Evolutionary conservation across 2,888 invertebrate genomes (phyloP).

Genomic region (Eilema griseolum): DNA sequence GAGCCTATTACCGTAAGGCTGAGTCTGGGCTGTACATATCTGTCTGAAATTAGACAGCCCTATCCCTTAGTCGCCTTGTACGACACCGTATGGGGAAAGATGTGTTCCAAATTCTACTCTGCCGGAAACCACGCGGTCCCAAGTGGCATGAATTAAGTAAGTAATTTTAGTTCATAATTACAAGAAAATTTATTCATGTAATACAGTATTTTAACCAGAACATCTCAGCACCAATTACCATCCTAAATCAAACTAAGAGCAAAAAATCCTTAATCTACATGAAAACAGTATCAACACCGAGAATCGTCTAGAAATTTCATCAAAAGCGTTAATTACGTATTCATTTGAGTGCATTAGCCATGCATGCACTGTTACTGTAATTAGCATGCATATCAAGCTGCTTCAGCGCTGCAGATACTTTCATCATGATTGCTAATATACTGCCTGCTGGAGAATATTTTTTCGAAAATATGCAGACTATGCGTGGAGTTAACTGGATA

Average conservation of each 20-base stretch:
- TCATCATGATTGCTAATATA: conserved; percentile 17
- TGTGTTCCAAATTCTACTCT: no score
- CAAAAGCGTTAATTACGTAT: conserved; percentile 18
- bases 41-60: no score
- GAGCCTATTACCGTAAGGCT: no score
- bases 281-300: neutral
- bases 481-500: neutral
- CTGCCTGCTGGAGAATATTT: conserved; percentile 8
- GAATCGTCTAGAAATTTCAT: conserved; percentile 6
- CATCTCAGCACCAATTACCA: neutral
- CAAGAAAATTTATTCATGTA: no score
- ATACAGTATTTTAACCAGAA: no score
- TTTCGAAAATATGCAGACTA: conserved; percentile 2
- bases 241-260: neutral
- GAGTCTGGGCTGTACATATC: no score
- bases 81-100: no score
- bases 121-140: no score
- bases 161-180: no score
- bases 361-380: conserved; percentile 25
- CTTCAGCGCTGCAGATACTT: neutral
- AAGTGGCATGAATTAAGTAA: no score
- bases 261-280: neutral
- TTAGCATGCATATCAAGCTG: conserved; percentile 21
- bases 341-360: conserved; percentile 19
- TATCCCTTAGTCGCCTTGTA: no score